A percentile compares a stretch with the other conserved stretches of the same genome.
Evolutionary conservation across 2,797 vertebrate genomes (phyloP).

Genomic region (Columba guinea): DNA sequence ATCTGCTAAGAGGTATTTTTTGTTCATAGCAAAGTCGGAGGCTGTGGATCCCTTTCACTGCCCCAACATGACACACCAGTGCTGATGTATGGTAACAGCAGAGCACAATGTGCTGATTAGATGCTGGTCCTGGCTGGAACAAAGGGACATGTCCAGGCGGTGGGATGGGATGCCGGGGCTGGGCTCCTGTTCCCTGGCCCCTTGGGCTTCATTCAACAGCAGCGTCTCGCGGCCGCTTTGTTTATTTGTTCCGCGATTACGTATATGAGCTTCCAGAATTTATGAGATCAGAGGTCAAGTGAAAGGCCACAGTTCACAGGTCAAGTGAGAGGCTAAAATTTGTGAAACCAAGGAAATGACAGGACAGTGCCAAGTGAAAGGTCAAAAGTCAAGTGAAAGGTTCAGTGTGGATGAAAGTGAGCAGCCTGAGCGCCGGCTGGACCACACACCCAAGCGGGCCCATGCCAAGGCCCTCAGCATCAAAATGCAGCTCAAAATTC

Average conservation of each 20-base stretch:
- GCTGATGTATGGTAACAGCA: not conserved
- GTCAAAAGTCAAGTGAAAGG: slow-evolving; percentile 81
- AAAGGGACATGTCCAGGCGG: not conserved
- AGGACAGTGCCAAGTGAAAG: slow-evolving; percentile 80
- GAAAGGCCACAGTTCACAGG: slow-evolving; percentile 78
- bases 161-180: not conserved
- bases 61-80: not conserved
- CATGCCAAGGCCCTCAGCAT: slow-evolving; percentile 10
- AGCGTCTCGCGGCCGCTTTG: slow-evolving; percentile 63
- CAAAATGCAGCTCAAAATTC: slow-evolving; percentile 16
- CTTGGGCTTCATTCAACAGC: slow-evolving; percentile 62
- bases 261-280: slow-evolving; percentile 78
- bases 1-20: not conserved
- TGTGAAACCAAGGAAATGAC: slow-evolving; percentile 78
- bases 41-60: not conserved
- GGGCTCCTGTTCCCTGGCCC: slow-evolving; percentile 35
- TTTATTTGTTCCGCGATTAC: slow-evolving; percentile 79
- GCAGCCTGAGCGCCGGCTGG: not conserved
- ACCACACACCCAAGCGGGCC: slow-evolving; percentile 59
- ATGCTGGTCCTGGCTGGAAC: not conserved
- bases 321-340: slow-evolving; percentile 81
- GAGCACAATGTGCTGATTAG: not conserved
- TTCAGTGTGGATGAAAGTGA: slow-evolving; percentile 72
- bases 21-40: not conserved
- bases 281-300: slow-evolving; percentile 79